Base-by-base conservation (phyloP, 1,140 invertebrate genomes). In the Chelonus insularis region DNA sequence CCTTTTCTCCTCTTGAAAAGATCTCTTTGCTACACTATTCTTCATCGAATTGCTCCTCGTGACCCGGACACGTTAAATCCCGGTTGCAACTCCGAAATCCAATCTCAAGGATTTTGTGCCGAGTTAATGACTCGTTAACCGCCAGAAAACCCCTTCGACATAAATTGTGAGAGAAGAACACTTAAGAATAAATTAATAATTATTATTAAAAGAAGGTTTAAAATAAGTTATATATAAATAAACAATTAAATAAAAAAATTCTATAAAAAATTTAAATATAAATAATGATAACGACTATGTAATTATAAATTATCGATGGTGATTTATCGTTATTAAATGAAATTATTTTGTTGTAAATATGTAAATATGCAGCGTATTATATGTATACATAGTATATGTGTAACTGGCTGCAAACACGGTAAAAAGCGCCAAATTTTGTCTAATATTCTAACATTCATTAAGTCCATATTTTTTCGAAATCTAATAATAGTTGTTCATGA, bases 21-120 rank as follows among this genome's bases (percentile, higher is more conserved):
- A 23, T 36, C 43, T 58, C 68, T 58, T 45, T 48, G 37, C 54
- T 64, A 5, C 43, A n/a, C n/a, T n/a, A n/a, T n/a, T n/a, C n/a
- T n/a, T 7, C 16, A 16, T 16, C 21, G 21, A 50, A 50, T 50
- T 62, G 39, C 37, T 36, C 29, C 45, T 64, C 75, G 74, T 78
- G 74, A 57, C 55, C 71, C 74, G 74, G 69, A 65, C 76, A 77
- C 74, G 73, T 66, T 76, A 77, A 77, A 70, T 63, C 60, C 73
- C 70, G 68, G 68, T 25, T 37, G 29, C 59, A 60, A 58, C 58
- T 64, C 57, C 54, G 57, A 57, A 50, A 32, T 60, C 48, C 48
- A 41, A 51, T 51, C 29, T 51, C 18, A 25, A 37, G 23, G 48
- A 59, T 21, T 18, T 21, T 36, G 4, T 18, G 23, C 11, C 50